Evolutionary conservation across 37 sponge, comb jelly and placozoan genomes (phyloP), one percentile per base, ranked within the genome.

Genomic region (Dysidea cf. avara): DNA sequence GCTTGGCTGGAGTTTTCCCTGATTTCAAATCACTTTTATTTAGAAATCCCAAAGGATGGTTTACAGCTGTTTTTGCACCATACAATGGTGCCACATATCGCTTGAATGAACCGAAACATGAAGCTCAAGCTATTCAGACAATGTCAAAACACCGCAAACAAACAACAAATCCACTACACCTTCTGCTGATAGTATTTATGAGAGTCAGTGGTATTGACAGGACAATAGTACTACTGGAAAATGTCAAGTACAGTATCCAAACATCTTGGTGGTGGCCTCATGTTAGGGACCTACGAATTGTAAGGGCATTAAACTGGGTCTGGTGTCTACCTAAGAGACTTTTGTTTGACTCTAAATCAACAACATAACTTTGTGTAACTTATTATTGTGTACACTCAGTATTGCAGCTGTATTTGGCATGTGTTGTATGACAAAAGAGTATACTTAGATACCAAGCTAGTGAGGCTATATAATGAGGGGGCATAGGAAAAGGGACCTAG

Each of bases 1-100:
- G 59, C 49, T 67, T 79, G 38, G 86, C 87, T n/a, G 84, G 85
- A 3, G 63, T 83, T 34, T 88, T 86, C 51, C 96, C 96, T n/a
- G 55, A 90, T 63, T 81, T 72, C 49, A 84, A 81, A 77, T 34
- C 66, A 22, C 82, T 93, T 13, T 84, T 87, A 60, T 84, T 78
- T 68, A 49, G 60, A 20, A 81, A 77, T 43, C 84, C 81, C 12
- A 33, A 77, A 43, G 75, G 77, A 25, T 93, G 88, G 85, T 80
- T 60, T 34, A 39, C 69, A 6, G 85, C 93, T 32, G 40, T 70
- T 35, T 77, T 84, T 37, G 59, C 93, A 7, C 93, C 93, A 4
- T 93, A 81, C 71, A 93, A 81, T 56, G 82, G 69, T 20, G 76
- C 85, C 26, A 81, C 65, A 2, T 93, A 77, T 37, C 76, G 93